Evolutionary conservation across 1,140 invertebrate species (phyloP).

Genomic region (Nymphalis io): DNA sequence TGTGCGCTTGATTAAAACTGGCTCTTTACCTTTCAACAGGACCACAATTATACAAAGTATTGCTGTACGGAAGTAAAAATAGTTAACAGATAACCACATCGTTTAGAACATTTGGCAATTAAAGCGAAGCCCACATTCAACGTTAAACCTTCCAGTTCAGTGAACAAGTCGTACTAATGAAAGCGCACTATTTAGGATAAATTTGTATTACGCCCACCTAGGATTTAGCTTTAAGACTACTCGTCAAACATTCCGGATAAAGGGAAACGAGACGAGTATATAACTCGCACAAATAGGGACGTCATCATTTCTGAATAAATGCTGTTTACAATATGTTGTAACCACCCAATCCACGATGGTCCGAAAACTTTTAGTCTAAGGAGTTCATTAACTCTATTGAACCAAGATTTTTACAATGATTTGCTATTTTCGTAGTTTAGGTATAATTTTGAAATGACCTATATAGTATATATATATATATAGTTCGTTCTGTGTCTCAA

Average conservation of each 20-base stretch:
- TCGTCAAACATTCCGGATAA: neutral
- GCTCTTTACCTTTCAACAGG: too few relatives aligned
- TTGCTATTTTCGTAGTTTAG: neutral
- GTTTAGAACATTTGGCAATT: neutral
- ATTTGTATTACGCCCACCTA: constrained; percentile 1
- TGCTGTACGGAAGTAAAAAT: neutral
- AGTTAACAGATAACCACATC: neutral
- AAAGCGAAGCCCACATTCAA: neutral
- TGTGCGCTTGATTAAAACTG: too few relatives aligned
- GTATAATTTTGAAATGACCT: too few relatives aligned
- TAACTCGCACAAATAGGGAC: neutral
- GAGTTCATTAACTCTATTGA: neutral
- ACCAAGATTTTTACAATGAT: neutral
- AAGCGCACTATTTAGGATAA: constrained; percentile 4
- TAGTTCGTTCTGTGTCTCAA: too few relatives aligned
- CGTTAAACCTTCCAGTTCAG: constrained; percentile 6
- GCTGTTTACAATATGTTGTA: neutral
- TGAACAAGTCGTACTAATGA: constrained; percentile 11
- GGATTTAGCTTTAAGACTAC: neutral
- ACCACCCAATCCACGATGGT: neutral
- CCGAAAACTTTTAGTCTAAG: neutral
- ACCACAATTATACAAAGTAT: too few relatives aligned
- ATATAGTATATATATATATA: neutral
- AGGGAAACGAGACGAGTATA: neutral
- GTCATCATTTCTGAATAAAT: neutral